Percentiles rank a stretch among this genome's conserved stretches.
These are phyloP conservation scores for Microcebus jonahi DNA, from an alignment of 2,113 vertebrate species.

Conservation along the genomic window DNA sequence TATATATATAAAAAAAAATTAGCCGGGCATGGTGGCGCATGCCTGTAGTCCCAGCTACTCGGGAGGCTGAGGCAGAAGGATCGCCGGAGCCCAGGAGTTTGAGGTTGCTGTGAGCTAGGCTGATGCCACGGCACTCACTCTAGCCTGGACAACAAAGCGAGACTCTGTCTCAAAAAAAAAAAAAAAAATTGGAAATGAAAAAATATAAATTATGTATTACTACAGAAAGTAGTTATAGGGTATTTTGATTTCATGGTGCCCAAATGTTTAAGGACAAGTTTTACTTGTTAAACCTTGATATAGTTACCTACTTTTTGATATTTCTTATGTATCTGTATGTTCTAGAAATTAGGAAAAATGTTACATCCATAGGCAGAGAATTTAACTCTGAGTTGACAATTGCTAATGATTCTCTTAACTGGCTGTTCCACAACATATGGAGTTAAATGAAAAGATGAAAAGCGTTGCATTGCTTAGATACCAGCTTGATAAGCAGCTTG, in stretches of 20 bases:
- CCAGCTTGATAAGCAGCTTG: background rate
- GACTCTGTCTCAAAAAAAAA: no score
- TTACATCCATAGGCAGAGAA: background rate
- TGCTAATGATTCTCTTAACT: background rate
- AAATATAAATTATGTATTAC: constrained; percentile 44
- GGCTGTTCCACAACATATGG: background rate
- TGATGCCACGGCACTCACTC: no score
- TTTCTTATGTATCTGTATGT: constrained; percentile 3
- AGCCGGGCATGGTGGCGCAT: no score
- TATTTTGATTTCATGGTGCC: constrained; percentile 50
- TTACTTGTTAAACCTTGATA: constrained; percentile 55
- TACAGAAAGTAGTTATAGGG: constrained; percentile 25
- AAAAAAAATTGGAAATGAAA: constrained; percentile 54
- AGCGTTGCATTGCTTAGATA: background rate
- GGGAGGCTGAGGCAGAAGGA: no score
- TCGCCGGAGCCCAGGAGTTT: no score
- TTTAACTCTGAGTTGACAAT: background rate
- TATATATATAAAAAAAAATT: no score
- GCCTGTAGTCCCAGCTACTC: no score
- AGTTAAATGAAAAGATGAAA: background rate
- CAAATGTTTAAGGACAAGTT: constrained; percentile 4
- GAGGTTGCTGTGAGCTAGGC: no score
- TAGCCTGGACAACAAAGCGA: no score
- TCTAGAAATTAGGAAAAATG: background rate
- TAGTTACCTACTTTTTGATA: constrained; percentile 32